phyloP scores from a whole-genome alignment of 2,797 vertebrate species.

The Paratrypauchen microcephalus region DNA sequence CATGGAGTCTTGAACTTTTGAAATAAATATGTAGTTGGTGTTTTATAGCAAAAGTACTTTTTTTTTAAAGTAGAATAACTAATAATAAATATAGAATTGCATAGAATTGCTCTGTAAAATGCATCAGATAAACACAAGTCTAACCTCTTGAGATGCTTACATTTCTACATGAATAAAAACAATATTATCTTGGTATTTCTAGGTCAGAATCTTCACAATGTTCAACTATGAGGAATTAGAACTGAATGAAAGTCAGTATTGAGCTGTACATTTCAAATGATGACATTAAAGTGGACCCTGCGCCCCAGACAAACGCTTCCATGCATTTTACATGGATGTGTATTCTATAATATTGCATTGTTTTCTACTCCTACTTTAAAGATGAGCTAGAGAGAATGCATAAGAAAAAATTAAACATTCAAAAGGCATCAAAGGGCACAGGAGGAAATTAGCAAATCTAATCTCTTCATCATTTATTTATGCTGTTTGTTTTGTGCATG shows the following conservation, averaged over 20 bases:
- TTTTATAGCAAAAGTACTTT: too few species aligned
- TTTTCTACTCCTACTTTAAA: slow-evolving; percentile 7
- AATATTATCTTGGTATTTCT: neutral
- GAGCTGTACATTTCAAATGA: neutral
- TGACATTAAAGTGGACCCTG: neutral
- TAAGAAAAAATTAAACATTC: slow-evolving; percentile 21
- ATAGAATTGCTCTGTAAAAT: too few species aligned
- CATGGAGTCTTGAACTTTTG: too few species aligned
- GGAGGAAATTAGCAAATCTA: slow-evolving; percentile 56
- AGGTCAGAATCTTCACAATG: neutral
- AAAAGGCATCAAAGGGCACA: slow-evolving; percentile 41
- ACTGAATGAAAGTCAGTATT: slow-evolving; percentile 2
- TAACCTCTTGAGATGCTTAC: neutral
- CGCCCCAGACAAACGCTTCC: neutral
- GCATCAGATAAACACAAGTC: neutral
- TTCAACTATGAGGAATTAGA: neutral
- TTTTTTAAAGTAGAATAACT: too few species aligned
- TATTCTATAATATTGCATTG: slow-evolving; percentile 1
- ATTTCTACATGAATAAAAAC: neutral
- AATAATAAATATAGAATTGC: too few species aligned
- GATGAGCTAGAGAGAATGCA: slow-evolving; percentile 18
- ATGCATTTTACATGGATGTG: neutral
- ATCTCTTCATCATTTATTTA: slow-evolving; percentile 59
- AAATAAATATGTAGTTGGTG: too few species aligned
- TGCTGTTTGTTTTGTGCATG: slow-evolving; percentile 51